A percentile compares a stretch with the other conserved stretches of the same genome.
Evolutionary conservation across 92 coral and sea anemone species (phyloP).

Genomic region (Zoanthus solanderi): DNA sequence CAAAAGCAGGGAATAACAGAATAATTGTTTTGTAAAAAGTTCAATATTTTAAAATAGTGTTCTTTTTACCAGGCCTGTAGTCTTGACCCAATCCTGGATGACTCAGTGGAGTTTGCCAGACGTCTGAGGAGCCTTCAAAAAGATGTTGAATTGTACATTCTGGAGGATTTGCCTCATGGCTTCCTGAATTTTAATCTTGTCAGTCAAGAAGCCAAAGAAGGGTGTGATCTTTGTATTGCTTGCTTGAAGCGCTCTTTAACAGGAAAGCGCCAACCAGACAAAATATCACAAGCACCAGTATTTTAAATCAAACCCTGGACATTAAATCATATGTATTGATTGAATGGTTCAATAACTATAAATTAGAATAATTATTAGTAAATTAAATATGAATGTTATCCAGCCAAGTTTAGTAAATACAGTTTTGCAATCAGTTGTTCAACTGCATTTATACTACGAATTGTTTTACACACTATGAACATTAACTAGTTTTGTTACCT

Average conservation of each 20-base stretch:
- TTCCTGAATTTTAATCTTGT: conserved; percentile 91
- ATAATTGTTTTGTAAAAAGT: not conserved
- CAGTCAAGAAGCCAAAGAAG: conserved; percentile 96
- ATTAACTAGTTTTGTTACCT: too few species aligned
- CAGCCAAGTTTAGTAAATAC: too few species aligned
- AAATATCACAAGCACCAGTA: conserved; percentile 73
- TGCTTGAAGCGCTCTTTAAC: conserved; percentile 84
- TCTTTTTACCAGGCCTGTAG: conserved; percentile 83
- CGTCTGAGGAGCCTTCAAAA: conserved; percentile 82
- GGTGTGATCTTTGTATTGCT: conserved; percentile 85
- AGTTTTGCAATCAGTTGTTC: too few species aligned
- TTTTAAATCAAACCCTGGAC: conserved; percentile 17
- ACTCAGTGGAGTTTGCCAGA: conserved; percentile 95
- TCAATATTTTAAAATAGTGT: not conserved
- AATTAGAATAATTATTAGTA: too few species aligned
- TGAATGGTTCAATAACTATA: too few species aligned
- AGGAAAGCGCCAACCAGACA: conserved; percentile 76
- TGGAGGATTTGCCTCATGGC: conserved; percentile 95
- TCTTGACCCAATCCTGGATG: conserved; percentile 96
- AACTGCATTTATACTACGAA: too few species aligned
- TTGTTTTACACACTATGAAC: too few species aligned
- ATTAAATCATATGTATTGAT: too few species aligned
- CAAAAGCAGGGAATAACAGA: too few species aligned
- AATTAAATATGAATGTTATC: too few species aligned
- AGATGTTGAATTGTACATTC: conserved; percentile 89